Conservation (phyloP, 2,113 vertebrate species). For the Syngnathus scovelli region DNA sequence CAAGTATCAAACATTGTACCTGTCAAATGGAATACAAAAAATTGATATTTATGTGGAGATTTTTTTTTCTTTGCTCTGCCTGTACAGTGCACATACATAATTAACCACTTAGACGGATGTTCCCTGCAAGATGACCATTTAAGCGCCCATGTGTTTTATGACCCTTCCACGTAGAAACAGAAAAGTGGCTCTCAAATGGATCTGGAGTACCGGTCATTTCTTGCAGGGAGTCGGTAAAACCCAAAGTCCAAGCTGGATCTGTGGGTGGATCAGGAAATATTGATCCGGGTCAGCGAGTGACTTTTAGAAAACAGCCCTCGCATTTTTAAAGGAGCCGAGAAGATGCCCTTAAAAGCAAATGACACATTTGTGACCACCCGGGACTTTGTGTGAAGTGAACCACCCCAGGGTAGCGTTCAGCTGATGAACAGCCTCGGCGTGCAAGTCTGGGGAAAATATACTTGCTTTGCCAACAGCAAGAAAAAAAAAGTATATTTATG, state of each 20-base stretch:
- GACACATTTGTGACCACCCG: conserved; percentile 27
- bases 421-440: neutral
- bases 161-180: neutral
- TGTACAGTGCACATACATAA: conserved; percentile 15
- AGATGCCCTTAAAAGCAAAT: conserved; percentile 23
- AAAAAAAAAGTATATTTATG: neutral
- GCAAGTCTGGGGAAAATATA: neutral
- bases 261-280: conserved; percentile 35
- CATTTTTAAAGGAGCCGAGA: conserved; percentile 4
- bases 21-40: conserved; percentile 9
- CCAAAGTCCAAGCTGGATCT: neutral
- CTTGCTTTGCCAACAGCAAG: neutral
- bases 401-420: neutral
- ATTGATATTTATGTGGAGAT: conserved; percentile 12
- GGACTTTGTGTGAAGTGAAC: conserved; percentile 6
- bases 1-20: conserved; percentile 1
- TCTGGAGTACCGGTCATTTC: too few relatives aligned
- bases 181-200: neutral
- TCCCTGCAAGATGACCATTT: conserved; percentile 3
- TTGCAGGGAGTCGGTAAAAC: neutral
- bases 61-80: conserved; percentile 5
- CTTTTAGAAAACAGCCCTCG: conserved; percentile 37
- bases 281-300: conserved; percentile 25
- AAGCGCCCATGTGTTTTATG: neutral
- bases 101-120: conserved; percentile 8